These are phyloP conservation scores for Takifugu ocellatus DNA, from an alignment of 2,797 vertebrate species.

Conservation along the genomic window DNA sequence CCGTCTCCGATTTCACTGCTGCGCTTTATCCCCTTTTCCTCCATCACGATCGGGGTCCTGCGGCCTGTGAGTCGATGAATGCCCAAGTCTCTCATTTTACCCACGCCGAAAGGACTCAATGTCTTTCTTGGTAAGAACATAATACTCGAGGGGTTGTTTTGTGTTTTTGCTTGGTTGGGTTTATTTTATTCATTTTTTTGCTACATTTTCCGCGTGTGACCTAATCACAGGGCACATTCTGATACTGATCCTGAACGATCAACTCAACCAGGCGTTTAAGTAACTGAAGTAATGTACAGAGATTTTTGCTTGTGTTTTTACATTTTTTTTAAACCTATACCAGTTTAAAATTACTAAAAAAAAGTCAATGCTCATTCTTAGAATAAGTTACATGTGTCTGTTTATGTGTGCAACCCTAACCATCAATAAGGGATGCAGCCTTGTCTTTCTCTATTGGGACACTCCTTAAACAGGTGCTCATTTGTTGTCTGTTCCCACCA, in stretches of 20 bases:
- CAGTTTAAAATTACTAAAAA: too few species aligned
- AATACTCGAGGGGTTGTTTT: neutral
- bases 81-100: conserved; percentile 64
- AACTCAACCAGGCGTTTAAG: too few species aligned
- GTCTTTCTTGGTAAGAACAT: conserved; percentile 94
- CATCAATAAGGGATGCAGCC: conserved; percentile 26
- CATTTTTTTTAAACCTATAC: too few species aligned
- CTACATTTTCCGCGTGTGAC: conserved; percentile 3
- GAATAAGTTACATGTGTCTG: neutral
- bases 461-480: conserved; percentile 22
- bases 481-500: conserved; percentile 21
- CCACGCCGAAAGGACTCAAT: conserved; percentile 83
- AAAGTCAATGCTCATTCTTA: too few species aligned
- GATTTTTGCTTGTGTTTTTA: too few species aligned
- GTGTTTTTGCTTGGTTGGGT: neutral
- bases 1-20: conserved; percentile 35
- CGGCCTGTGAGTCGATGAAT: conserved; percentile 76
- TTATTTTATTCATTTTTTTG: conserved; percentile 1
- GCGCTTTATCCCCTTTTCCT: conserved; percentile 7
- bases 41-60: conserved; percentile 24
- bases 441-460: conserved; percentile 31
- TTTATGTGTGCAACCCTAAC: conserved; percentile 11
- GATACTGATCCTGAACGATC: neutral
- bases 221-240: conserved; percentile 17
- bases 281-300: too few species aligned